Base-by-base conservation (phyloP, 2,888 invertebrate genomes). In the Patella depressa region DNA sequence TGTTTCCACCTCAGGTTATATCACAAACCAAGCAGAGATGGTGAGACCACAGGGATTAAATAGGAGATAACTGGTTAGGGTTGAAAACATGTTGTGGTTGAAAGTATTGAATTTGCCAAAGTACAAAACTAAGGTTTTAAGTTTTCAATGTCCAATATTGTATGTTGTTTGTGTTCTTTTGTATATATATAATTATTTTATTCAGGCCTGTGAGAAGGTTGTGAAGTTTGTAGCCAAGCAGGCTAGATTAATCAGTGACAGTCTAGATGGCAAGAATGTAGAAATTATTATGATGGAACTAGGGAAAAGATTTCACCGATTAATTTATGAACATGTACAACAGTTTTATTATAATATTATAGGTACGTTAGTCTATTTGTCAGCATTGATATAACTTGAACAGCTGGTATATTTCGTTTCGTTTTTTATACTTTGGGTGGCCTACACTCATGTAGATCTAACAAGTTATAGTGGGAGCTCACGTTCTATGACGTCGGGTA, bases 261-360 rank as follows among this genome's bases (percentile, higher is more conserved):
- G 95, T 81, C 93, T 98, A 59, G 98, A 99, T 90, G 98, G 98
- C 0, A 97, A 96, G 89, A 98, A 99, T 92, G 94, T 97, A 72
- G 95, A 95, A 85, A 95, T 95, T 5, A 95, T 98, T 14, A 93
- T 98, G 55, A 94, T 96, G 74, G 99, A 99, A 91, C 93, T 99
- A 29, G 98, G 99, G 0, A 94, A 96, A 45, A 94, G 97, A n/a
- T 94, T 99, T 82, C 98, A 99, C 92, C 94, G 97, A 74, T 95
- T 97, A 73, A 95, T 99, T 83, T 97, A 97, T 89, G 98, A 98
- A 83, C 99, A 99, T 91, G 93, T 99, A 82, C 95, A 96, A 86
- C 97, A 96, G 89, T 98, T 96, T 93, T 96, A 97, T 90, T 98
- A 97, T 90, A 98, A 96, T 91, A 96, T 97, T 7, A 95, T 97